phyloP scores from a whole-genome alignment of 2,888 invertebrate species.

The Catocala fraxini region DNA sequence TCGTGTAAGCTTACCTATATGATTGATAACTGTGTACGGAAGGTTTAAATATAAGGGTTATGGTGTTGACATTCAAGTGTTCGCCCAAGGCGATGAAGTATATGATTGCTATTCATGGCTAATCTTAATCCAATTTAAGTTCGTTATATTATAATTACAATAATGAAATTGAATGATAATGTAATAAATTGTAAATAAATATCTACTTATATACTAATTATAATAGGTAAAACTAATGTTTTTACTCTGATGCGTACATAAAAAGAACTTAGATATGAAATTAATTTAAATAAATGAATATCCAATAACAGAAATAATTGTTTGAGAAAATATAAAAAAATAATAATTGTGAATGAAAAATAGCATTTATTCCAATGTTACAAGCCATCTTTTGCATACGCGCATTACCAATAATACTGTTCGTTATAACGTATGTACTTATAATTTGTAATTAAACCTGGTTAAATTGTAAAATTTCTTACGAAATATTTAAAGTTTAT shows the following conservation, averaged over 20 bases:
- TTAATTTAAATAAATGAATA: conserved; percentile 48
- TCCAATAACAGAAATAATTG: conserved; percentile 22
- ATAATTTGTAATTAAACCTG: conserved; percentile 55
- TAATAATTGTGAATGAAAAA: conserved; percentile 27
- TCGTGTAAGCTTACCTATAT: conserved; percentile 71
- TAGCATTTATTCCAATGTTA: conserved; percentile 30
- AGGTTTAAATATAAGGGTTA: conserved; percentile 52
- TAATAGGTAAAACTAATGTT: conserved; percentile 56
- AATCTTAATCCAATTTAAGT: conserved; percentile 65
- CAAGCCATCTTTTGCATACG: conserved; percentile 25
- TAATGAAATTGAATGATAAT: conserved; percentile 58
- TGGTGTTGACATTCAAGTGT: conserved; percentile 62
- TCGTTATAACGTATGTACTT: conserved; percentile 49
- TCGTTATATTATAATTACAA: conserved; percentile 64
- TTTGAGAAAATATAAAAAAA: conserved; percentile 22
- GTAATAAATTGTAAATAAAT: conserved; percentile 81
- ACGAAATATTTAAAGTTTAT: conserved; percentile 55
- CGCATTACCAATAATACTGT: conserved; percentile 37
- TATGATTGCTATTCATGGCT: conserved; percentile 54
- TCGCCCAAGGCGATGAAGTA: conserved; percentile 70
- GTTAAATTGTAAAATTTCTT: conserved; percentile 61
- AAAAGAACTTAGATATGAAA: conserved; percentile 60
- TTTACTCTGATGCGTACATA: conserved; percentile 61
- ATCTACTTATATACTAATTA: conserved; percentile 45
- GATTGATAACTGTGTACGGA: conserved; percentile 42